Conservation (phyloP, 2,113 vertebrate genomes). For the Psittacus erithacus region DNA sequence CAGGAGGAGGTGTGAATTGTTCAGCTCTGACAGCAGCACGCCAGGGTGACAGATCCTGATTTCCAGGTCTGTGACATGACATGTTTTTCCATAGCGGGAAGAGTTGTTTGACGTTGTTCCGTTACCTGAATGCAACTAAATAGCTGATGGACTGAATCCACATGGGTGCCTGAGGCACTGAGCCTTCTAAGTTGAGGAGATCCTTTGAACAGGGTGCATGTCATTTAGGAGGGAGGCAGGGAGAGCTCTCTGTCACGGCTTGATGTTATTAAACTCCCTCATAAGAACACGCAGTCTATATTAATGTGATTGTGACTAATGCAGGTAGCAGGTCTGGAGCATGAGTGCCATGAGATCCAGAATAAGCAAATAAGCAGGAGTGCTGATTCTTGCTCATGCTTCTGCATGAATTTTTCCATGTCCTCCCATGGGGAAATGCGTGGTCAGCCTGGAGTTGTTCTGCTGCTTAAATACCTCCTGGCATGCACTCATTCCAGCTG, state of each 20-base stretch:
- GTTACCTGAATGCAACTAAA: neutral
- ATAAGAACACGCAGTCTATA: neutral
- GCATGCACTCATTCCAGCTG: neutral
- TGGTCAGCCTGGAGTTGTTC: neutral
- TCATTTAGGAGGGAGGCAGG: neutral
- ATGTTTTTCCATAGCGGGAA: neutral
- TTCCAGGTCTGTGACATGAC: neutral
- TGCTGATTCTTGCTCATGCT: neutral
- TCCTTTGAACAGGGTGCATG: neutral
- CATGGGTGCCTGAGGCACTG: neutral
- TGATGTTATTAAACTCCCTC: neutral
- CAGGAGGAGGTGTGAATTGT: neutral
- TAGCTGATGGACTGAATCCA: neutral
- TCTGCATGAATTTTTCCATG: neutral
- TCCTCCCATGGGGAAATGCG: neutral
- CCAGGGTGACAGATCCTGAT: rapidly evolving
- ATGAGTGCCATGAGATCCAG: neutral
- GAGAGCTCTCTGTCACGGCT: neutral
- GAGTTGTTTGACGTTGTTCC: neutral
- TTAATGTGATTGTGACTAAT: neutral
- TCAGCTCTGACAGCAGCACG: neutral
- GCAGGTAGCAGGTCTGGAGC: neutral
- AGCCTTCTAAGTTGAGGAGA: neutral
- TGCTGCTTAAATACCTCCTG: neutral
- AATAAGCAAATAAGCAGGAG: neutral